Evolutionary conservation across 30 jellyfish, hydroid and myxozoan species (phyloP).

Genomic region (Turritopsis rubra): DNA sequence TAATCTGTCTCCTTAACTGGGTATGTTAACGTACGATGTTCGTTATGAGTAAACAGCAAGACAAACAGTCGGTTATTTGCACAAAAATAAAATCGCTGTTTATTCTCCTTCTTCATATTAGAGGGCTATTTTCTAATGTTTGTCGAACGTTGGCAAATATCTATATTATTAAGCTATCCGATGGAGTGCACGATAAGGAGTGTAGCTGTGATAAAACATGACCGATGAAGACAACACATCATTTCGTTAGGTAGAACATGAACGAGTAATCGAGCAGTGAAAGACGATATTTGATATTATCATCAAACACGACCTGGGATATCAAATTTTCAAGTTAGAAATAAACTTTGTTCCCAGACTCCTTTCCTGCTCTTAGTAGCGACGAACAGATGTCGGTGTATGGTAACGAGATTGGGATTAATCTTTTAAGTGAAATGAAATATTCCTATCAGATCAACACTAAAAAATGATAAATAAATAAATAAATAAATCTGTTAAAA

Average conservation of each 20-base stretch:
- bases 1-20: not conserved
- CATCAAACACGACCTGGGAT: not conserved
- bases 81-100: not conserved
- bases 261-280: not conserved
- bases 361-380: not conserved
- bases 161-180: not conserved
- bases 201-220: not conserved
- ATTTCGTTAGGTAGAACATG: not conserved
- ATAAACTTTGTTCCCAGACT: not conserved
- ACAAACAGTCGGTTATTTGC: not conserved
- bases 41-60: not conserved
- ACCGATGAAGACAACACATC: not conserved
- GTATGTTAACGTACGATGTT: not conserved
- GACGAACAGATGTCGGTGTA: not conserved
- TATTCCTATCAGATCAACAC: not conserved
- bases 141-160: not conserved
- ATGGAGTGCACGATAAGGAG: not conserved
- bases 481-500: not conserved
- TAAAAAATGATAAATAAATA: not conserved
- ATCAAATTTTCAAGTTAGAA: not conserved
- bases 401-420: not conserved
- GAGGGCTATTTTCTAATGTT: not conserved
- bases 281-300: not conserved
- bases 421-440: not conserved
- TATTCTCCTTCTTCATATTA: not conserved